Conservation (phyloP, 1,140 invertebrate species). For the Lamellibrachia luymesi region DNA sequence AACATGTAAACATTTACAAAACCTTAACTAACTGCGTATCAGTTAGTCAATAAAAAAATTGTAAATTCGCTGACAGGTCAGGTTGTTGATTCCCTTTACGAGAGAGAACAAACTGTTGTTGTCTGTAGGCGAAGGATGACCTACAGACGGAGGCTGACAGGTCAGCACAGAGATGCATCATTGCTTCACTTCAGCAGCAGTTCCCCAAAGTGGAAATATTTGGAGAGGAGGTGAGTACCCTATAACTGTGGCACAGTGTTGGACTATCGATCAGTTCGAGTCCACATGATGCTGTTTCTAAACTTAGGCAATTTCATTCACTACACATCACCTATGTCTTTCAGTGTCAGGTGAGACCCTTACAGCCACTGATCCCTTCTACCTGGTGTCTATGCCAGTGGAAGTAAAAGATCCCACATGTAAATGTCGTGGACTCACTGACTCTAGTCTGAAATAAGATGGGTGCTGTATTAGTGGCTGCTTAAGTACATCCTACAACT, state of each 20-base stretch:
- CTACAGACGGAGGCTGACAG: slow-evolving; percentile 96
- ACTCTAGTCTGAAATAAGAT: not conserved
- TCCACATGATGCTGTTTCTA: not conserved
- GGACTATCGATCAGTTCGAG: not conserved
- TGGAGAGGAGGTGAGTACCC: slow-evolving; percentile 79
- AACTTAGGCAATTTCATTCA: no score
- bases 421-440: no score
- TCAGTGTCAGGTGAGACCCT: not conserved
- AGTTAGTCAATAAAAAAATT: no score
- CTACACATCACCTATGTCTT: not conserved
- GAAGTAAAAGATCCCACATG: no score
- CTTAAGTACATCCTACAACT: not conserved
- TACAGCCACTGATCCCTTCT: not conserved
- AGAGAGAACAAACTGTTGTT: not conserved
- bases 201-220: slow-evolving; percentile 88
- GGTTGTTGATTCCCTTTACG: no score
- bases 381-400: no score
- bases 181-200: slow-evolving; percentile 76
- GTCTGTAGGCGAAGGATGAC: slow-evolving; percentile 80
- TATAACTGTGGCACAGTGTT: not conserved
- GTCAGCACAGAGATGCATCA: slow-evolving; percentile 87
- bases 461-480: not conserved
- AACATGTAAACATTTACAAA: no score
- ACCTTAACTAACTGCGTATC: no score
- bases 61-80: no score